A percentile compares a stretch with the other conserved stretches of the same genome.
phyloP scores from a whole-genome alignment of 2,797 vertebrate species.

The Loriculus beryllinus region DNA sequence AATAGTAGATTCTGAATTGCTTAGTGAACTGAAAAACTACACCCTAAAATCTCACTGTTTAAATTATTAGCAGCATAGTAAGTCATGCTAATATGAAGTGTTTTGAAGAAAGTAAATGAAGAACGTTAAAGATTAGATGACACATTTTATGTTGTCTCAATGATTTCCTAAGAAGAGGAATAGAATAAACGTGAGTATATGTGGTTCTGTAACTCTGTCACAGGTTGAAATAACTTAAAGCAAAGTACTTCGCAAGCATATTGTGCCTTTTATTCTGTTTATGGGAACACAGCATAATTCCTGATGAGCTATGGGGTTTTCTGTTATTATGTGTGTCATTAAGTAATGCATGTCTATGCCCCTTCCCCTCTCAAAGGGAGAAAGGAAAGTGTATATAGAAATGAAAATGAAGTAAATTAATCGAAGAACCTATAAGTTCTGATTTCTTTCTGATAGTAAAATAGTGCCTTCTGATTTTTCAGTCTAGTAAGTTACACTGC shows the following conservation, averaged over 20 bases:
- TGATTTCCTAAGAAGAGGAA: background rate
- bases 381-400: background rate
- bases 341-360: background rate
- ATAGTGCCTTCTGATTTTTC: background rate
- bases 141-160: background rate
- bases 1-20: background rate
- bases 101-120: background rate
- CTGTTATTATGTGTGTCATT: background rate
- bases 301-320: background rate
- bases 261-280: background rate
- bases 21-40: background rate
- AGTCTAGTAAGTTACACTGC: background rate
- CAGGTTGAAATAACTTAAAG: background rate
- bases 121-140: background rate
- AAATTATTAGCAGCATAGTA: background rate
- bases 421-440: background rate
- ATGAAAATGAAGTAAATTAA: background rate
- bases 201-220: background rate
- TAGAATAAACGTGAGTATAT: background rate
- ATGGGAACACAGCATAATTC: background rate
- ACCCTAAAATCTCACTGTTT: background rate
- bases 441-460: background rate
- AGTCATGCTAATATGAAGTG: background rate
- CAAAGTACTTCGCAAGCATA: background rate
- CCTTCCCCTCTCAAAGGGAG: background rate